These are phyloP conservation scores for Noctua pronuba DNA, from an alignment of 2,888 invertebrate genomes.

Conservation along the genomic window DNA sequence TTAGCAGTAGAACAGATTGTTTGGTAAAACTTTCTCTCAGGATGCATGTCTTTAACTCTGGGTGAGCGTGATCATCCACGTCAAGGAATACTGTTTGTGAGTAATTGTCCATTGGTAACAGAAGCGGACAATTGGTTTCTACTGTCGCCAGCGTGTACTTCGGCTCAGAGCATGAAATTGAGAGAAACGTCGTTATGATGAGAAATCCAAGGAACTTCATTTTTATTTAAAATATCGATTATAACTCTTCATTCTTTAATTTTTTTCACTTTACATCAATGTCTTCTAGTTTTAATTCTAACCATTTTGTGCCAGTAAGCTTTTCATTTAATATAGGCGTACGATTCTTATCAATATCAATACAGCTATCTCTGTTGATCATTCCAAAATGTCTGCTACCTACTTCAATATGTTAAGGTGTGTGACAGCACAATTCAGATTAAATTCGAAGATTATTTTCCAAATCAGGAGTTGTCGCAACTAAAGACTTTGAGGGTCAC, in stretches of 20 bases:
- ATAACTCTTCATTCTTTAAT: neutral
- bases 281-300: neutral
- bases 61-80: constrained; percentile 7
- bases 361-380: constrained; percentile 25
- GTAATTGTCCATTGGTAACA: constrained; percentile 30
- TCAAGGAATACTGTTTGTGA: constrained; percentile 48
- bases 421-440: constrained; percentile 21
- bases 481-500: neutral
- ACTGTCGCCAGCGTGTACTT: neutral
- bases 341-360: constrained; percentile 24
- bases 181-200: neutral
- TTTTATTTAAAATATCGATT: neutral
- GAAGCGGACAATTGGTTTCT: constrained; percentile 27
- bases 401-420: constrained; percentile 20
- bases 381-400: constrained; percentile 36
- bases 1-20: constrained; percentile 44
- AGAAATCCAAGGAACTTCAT: constrained; percentile 30
- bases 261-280: constrained; percentile 10
- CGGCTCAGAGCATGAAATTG: constrained; percentile 11
- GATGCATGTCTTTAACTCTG: constrained; percentile 46
- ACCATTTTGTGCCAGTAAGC: neutral
- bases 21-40: constrained; percentile 23
- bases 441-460: constrained; percentile 8
- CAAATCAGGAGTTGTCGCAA: neutral
- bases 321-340: neutral